Conservation (phyloP, 2,797 vertebrate species). For the Diplodus puntazzo region DNA sequence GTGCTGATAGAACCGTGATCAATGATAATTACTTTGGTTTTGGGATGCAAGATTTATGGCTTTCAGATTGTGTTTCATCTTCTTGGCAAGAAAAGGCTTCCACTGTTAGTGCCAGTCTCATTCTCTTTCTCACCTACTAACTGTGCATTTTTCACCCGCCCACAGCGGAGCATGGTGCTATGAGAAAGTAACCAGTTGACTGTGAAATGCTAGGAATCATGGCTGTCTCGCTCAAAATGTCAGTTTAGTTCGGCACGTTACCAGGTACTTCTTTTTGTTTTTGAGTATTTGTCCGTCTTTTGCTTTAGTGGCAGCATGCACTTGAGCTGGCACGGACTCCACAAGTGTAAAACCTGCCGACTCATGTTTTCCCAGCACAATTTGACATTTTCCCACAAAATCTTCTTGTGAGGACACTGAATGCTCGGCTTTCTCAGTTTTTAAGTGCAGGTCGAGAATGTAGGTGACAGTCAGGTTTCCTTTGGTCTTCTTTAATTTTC, state of each 20-base stretch:
- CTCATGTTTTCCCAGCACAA: no score
- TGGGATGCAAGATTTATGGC: conserved; percentile 35
- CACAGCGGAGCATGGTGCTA: conserved; percentile 18
- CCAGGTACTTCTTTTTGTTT: no score
- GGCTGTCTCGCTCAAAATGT: conserved; percentile 3
- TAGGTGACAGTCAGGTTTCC: no score
- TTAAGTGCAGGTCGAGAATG: no score
- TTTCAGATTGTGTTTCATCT: conserved; percentile 4
- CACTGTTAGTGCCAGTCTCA: background rate
- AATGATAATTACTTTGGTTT: conserved; percentile 32
- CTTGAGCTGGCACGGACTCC: no score
- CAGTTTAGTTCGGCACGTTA: conserved; percentile 16
- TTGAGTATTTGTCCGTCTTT: no score
- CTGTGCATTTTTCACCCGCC: conserved; percentile 18
- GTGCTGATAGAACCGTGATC: conserved; percentile 39
- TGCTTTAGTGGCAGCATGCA: no score
- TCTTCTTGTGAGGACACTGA: no score
- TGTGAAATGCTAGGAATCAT: conserved; percentile 21
- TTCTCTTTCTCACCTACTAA: conserved; percentile 24
- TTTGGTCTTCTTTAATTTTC: no score
- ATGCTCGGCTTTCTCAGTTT: no score
- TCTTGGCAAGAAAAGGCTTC: background rate
- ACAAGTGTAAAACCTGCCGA: no score
- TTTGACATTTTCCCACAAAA: no score
- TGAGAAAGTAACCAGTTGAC: conserved; percentile 7